These are phyloP conservation scores for Plotosus lineatus DNA, from an alignment of 2,113 vertebrate species.

Conservation along the genomic window DNA sequence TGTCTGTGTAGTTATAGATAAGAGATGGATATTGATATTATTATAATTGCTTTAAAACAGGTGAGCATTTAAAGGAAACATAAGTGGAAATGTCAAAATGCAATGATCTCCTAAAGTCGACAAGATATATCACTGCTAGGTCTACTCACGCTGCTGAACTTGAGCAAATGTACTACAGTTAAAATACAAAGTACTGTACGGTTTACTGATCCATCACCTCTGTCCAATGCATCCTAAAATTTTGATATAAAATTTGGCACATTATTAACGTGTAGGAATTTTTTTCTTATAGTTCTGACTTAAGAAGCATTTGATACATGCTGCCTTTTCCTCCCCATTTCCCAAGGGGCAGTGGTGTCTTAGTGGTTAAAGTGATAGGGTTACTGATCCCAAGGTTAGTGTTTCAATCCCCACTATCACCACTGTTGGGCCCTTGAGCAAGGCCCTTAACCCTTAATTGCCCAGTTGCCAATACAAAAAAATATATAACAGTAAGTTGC, in stretches of 20 bases:
- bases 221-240: background rate
- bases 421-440: too few relatives aligned
- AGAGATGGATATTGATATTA: background rate
- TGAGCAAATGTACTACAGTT: background rate
- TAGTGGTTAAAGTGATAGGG: too few relatives aligned
- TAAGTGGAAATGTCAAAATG: background rate
- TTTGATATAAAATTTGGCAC: background rate
- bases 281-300: background rate
- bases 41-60: too few relatives aligned
- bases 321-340: background rate
- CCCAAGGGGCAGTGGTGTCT: too few relatives aligned
- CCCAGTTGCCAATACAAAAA: too few relatives aligned
- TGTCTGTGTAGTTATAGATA: too few relatives aligned
- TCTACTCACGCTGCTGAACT: background rate
- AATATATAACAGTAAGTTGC: too few relatives aligned
- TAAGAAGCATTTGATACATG: background rate
- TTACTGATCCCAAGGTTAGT: too few relatives aligned
- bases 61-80: background rate
- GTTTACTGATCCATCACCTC: background rate
- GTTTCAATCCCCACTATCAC: too few relatives aligned
- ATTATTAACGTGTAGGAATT: too few relatives aligned
- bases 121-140: background rate
- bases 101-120: background rate
- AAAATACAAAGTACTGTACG: background rate
- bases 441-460: too few relatives aligned